Conservation (phyloP, 2,113 vertebrate species). For the Bucco capensis region DNA sequence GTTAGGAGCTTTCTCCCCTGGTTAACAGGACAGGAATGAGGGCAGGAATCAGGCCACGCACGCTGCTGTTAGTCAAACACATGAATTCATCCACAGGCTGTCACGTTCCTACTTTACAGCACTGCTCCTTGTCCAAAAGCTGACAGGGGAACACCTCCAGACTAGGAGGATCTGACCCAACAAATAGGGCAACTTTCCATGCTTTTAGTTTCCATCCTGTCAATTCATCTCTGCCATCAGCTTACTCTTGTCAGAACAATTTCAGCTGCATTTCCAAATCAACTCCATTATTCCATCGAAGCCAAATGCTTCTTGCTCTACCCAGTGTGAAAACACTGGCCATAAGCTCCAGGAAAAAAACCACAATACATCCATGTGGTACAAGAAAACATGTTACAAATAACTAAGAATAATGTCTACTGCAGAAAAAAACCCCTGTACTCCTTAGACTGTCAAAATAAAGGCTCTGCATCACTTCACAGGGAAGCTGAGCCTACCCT, state of each 20-base stretch:
- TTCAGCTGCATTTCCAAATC: not conserved
- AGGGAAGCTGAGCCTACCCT: not conserved
- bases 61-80: accelerated
- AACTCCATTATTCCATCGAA: not conserved
- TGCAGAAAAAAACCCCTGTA: not conserved
- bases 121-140: accelerated
- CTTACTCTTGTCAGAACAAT: not conserved
- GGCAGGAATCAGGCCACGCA: too few relatives aligned
- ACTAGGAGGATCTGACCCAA: not conserved
- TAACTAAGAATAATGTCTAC: not conserved
- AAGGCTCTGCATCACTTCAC: not conserved
- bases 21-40: too few relatives aligned
- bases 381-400: not conserved
- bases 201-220: not conserved
- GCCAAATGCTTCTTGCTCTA: not conserved
- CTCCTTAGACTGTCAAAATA: not conserved
- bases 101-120: accelerated
- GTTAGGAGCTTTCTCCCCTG: not conserved
- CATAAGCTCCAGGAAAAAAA: not conserved
- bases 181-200: accelerated
- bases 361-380: not conserved
- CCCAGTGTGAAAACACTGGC: not conserved
- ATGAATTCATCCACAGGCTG: not conserved
- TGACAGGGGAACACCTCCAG: not conserved
- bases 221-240: not conserved